Percentiles rank a stretch among this genome's conserved stretches.
Conservation (phyloP, 1,140 invertebrate species). For the Drosophila parabipectinata region DNA sequence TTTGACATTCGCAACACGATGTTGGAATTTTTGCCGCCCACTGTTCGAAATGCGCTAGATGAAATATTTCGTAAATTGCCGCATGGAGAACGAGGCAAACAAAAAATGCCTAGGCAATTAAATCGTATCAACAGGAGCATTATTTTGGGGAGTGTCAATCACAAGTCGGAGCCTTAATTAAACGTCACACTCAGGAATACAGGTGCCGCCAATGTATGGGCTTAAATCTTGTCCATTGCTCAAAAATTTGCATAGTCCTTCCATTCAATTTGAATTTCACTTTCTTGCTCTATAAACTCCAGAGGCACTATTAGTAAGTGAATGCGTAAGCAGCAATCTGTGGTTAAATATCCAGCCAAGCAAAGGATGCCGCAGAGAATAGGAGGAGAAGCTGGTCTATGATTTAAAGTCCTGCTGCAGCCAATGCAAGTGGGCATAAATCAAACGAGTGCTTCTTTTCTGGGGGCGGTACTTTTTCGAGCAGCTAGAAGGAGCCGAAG, state of each 20-base stretch:
- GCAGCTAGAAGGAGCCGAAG: constrained; percentile 2
- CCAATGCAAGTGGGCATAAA: constrained; percentile 65
- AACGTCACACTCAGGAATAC: constrained; percentile 46
- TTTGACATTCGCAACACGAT: constrained; percentile 15
- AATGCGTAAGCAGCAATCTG: constrained; percentile 59
- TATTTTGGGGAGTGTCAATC: constrained; percentile 33
- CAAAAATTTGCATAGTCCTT: constrained; percentile 66
- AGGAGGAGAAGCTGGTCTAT: constrained; percentile 25
- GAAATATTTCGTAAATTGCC: constrained; percentile 32
- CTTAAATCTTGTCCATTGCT: background rate
- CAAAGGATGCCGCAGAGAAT: constrained; percentile 8
- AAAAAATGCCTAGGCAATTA: constrained; percentile 50
- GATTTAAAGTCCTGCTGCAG: constrained; percentile 61
- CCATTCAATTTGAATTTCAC: constrained; percentile 61
- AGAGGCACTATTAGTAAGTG: constrained; percentile 43
- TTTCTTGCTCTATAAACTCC: constrained; percentile 44
- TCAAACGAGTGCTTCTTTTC: constrained; percentile 59
- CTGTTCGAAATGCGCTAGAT: constrained; percentile 1
- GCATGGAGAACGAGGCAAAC: background rate
- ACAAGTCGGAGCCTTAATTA: constrained; percentile 44
- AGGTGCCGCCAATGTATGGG: background rate
- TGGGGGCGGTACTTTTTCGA: background rate
- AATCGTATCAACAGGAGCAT: constrained; percentile 44
- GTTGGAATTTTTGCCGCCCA: constrained; percentile 6
- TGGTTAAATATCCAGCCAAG: constrained; percentile 54